Evolutionary conservation across 1,140 invertebrate species (phyloP), one percentile per base, ranked within the genome.

Genomic region (Hylaeus volcanicus): DNA sequence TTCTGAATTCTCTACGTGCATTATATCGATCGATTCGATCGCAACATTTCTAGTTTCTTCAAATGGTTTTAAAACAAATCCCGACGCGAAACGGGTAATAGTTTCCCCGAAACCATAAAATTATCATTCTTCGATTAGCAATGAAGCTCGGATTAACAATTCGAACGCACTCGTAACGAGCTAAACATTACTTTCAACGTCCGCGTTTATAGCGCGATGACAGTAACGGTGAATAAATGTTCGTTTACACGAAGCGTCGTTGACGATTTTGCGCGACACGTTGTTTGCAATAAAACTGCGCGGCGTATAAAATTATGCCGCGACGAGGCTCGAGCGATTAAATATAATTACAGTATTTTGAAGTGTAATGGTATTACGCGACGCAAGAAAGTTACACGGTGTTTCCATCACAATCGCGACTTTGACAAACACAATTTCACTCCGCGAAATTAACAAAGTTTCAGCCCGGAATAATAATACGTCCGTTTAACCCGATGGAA

Each of bases 391-490:
- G 63, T 80, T 80, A 68, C 63, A 55, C 63, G 64, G 45, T 41
- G 53, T 75, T 80, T 75, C 73, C 79, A 75, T 68, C 55, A 26
- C 4, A 53, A n/a, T 73, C 64, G 43, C 55, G 73, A 55, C 73
- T 75, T 75, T 45, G 79, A 69, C 79, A 80, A 80, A 80, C 64
- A 55, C 55, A 68, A 75, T 80, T 80, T 65, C 69, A 65, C 63
- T 6, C 48, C 39, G 39, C 61, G 61, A 63, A 80, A 80, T 80
- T 75, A 68, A 80, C 79, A 75, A 80, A 80, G 55, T 80, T 80
- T 55, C 43, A 37, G 39, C n/a, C 14, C 51, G 61, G 37, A 61
- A 80, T 75, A 80, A 80, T 75, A 80, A 63, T 75, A 53, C 63
- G 55, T 75, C 45, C 64, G 12, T 43, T 68, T 53, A 80, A 26